Evolutionary conservation across 2,888 invertebrate genomes (phyloP).

Genomic region (Tinea pellionella): DNA sequence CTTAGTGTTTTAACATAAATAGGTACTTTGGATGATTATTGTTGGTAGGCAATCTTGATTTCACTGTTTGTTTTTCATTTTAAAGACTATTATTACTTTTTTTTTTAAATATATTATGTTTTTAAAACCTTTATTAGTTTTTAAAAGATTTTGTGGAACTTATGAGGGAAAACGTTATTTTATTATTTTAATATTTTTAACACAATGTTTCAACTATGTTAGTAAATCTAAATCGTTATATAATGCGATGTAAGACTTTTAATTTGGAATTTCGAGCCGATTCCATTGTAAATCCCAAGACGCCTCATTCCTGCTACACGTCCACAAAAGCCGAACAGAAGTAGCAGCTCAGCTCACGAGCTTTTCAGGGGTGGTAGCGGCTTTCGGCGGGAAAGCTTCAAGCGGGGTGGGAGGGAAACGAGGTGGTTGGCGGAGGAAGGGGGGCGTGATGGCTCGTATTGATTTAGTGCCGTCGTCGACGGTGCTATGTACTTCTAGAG

Average conservation of each 20-base stretch:
- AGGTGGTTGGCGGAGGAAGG: constrained; percentile 24
- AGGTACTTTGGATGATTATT: not conserved
- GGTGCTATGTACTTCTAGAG: constrained; percentile 60
- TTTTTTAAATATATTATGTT: no score
- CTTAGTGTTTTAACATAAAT: constrained; percentile 44
- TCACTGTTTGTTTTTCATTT: not conserved
- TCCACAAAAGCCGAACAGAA: constrained; percentile 69
- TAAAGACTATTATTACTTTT: no score
- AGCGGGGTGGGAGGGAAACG: constrained; percentile 24
- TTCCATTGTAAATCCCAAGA: constrained; percentile 49
- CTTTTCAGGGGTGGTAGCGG: constrained; percentile 68
- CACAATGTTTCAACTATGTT: no score
- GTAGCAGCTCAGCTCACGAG: constrained; percentile 69
- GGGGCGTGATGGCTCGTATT: constrained; percentile 69
- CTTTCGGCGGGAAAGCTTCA: constrained; percentile 61
- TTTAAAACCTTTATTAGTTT: no score
- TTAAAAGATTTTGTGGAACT: no score
- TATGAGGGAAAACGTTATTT: no score
- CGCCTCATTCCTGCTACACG: constrained; percentile 59
- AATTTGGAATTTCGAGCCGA: constrained; percentile 1
- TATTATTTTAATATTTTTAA: no score
- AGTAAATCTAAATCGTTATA: not conserved
- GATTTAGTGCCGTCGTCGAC: constrained; percentile 72
- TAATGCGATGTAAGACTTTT: not conserved
- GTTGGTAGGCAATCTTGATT: not conserved